phyloP scores from a whole-genome alignment of 2,888 invertebrate genomes.

The Netelia inedita region DNA sequence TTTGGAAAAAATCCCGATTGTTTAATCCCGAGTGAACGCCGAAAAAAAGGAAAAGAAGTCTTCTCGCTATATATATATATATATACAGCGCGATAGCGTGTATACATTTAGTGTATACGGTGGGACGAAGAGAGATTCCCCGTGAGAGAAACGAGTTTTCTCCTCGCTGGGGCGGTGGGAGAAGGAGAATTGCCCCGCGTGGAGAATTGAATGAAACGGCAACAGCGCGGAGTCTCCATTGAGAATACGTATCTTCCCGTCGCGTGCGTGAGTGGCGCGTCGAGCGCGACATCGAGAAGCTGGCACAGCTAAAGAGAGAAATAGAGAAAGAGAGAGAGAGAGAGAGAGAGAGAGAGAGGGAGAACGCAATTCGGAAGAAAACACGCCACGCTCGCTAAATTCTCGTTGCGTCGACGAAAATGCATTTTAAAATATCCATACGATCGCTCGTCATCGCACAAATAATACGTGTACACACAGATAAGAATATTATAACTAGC shows the following conservation, averaged over 20 bases:
- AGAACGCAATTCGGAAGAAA: slow-evolving; percentile 35
- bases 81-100: neutral
- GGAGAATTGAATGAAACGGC: slow-evolving; percentile 76
- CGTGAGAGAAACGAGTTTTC: slow-evolving; percentile 61
- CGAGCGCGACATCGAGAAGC: slow-evolving; percentile 38
- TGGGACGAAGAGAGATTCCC: neutral
- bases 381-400: slow-evolving; percentile 59
- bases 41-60: too few relatives aligned
- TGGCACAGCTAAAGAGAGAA: slow-evolving; percentile 16
- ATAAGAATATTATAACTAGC: slow-evolving; percentile 15
- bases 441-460: neutral
- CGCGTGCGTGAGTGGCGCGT: slow-evolving; percentile 52
- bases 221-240: slow-evolving; percentile 68
- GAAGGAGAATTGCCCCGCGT: slow-evolving; percentile 59
- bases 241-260: slow-evolving; percentile 60
- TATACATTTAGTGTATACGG: slow-evolving; percentile 4
- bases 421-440: slow-evolving; percentile 10
- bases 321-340: too few relatives aligned
- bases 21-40: too few relatives aligned
- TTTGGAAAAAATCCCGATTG: too few relatives aligned
- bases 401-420: slow-evolving; percentile 45
- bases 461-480: neutral
- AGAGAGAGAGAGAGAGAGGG: too few relatives aligned
- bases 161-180: slow-evolving; percentile 6
- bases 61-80: neutral